Base-by-base conservation (phyloP, 2,888 invertebrate genomes). In the Allacma fusca region DNA sequence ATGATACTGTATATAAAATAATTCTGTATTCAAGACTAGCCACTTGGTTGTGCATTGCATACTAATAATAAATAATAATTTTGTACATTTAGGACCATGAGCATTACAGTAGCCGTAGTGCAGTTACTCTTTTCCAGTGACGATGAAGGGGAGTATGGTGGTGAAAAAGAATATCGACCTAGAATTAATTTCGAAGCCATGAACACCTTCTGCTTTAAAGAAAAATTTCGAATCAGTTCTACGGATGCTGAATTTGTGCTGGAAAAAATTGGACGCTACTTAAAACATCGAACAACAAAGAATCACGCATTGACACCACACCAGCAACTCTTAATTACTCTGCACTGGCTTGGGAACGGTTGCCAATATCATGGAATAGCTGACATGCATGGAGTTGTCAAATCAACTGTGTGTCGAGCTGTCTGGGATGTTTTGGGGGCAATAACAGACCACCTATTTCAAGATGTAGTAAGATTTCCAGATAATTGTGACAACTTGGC, bases 401-500 rank as follows among this genome's bases (percentile, higher is more conserved):
- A 79, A 29, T 28, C 82, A 12, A 79, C 81, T 19, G 79, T 82
- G 0, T 73, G 76, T 24, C 59, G 80, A 65, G 24, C 44, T 16
- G 67, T 79, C 0, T 16, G 72, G 13, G n/a, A 26, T 5, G 77
- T 80, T 12, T 44, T 76, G 0, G 24, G 50, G 19, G 70, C 75
- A 4, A 74, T 79, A 24, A 76, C 78, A 21, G 59, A 78, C 12
- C 29, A 62, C 0, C 21, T 80, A 34, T 76, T 80, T 21, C 24
- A 28, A 19, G 26, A 75, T 12, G 62, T 69, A 1, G 74, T 81
- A 1, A 21, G 71, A 7, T 81, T 79, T 79, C 81, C 80, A 0
- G 44, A 19, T 7, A 64, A 78, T 21, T 28, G 67, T 26, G 16
- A 23, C 5, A 23, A 73, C 1, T 21, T 78, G 7, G 76, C 80